phyloP scores from a whole-genome alignment of 1,140 invertebrate species.

The Akabosia matsudoensis region DNA sequence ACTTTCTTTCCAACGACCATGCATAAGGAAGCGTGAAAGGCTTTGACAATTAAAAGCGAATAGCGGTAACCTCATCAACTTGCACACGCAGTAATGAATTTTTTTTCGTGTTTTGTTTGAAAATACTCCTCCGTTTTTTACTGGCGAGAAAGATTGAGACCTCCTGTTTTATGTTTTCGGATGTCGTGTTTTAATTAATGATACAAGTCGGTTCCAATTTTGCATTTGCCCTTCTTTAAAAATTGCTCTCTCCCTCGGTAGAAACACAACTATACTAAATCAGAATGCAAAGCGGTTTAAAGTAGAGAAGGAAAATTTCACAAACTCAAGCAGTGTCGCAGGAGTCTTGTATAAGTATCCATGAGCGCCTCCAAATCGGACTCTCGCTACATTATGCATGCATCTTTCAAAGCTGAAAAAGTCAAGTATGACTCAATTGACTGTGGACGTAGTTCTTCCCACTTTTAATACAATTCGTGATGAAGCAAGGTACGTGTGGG shows the following conservation, averaged over 20 bases:
- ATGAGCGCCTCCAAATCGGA: not conserved
- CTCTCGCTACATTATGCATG: not conserved
- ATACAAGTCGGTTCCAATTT: slow-evolving; percentile 19
- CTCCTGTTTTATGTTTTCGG: slow-evolving; percentile 19
- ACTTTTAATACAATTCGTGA: not conserved
- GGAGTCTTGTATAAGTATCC: too few relatives aligned
- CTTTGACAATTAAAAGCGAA: too few relatives aligned
- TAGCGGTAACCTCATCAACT: too few relatives aligned
- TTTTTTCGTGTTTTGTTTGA: too few relatives aligned
- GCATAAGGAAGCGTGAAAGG: too few relatives aligned
- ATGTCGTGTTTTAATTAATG: slow-evolving; percentile 24
- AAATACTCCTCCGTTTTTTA: too few relatives aligned
- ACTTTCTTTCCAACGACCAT: too few relatives aligned
- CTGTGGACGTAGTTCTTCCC: not conserved
- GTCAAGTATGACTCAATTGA: slow-evolving; percentile 20
- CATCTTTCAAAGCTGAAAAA: slow-evolving; percentile 5
- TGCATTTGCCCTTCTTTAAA: not conserved
- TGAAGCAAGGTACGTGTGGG: slow-evolving; percentile 8
- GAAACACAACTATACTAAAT: not conserved
- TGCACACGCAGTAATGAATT: too few relatives aligned
- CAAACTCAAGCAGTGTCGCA: too few relatives aligned
- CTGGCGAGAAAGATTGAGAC: slow-evolving; percentile 4
- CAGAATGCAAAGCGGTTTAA: too few relatives aligned
- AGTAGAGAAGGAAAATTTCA: too few relatives aligned
- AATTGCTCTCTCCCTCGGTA: too few relatives aligned